phyloP scores from a whole-genome alignment of 2,113 vertebrate species.

The Corydoras sp. region DNA sequence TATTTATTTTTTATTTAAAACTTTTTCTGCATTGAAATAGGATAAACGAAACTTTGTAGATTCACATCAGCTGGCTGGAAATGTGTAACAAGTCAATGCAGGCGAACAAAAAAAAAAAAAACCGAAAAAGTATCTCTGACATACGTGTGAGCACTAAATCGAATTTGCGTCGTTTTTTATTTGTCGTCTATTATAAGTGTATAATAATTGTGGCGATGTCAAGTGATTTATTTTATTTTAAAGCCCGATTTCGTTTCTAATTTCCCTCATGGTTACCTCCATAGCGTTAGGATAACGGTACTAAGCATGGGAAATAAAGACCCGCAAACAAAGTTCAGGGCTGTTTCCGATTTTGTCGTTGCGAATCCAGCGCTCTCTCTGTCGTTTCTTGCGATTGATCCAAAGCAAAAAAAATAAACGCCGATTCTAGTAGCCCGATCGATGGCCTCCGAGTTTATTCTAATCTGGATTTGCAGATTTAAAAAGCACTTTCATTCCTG shows the following conservation, averaged over 20 bases:
- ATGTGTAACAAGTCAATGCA: no score
- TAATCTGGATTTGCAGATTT: slow-evolving; percentile 88
- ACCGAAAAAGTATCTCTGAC: background rate
- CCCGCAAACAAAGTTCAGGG: slow-evolving; percentile 78
- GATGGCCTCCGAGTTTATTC: slow-evolving; percentile 85
- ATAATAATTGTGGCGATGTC: no score
- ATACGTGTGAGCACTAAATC: background rate
- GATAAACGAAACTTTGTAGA: no score
- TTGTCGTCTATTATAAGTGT: background rate
- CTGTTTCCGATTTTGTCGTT: slow-evolving; percentile 45
- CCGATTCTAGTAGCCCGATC: slow-evolving; percentile 91
- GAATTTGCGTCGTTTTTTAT: background rate
- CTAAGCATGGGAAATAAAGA: background rate
- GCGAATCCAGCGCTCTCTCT: no score
- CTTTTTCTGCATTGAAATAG: no score
- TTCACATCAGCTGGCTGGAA: no score
- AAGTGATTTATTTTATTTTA: no score
- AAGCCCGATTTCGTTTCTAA: no score
- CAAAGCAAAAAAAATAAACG: slow-evolving; percentile 98
- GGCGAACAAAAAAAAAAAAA: no score
- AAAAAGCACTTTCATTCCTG: slow-evolving; percentile 74
- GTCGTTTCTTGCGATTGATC: slow-evolving; percentile 95
- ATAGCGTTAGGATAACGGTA: background rate
- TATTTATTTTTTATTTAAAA: background rate
- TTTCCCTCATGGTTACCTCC: background rate